These are phyloP conservation scores for Drosophila fuyamai DNA, from an alignment of 1,140 invertebrate species.

Conservation along the genomic window DNA sequence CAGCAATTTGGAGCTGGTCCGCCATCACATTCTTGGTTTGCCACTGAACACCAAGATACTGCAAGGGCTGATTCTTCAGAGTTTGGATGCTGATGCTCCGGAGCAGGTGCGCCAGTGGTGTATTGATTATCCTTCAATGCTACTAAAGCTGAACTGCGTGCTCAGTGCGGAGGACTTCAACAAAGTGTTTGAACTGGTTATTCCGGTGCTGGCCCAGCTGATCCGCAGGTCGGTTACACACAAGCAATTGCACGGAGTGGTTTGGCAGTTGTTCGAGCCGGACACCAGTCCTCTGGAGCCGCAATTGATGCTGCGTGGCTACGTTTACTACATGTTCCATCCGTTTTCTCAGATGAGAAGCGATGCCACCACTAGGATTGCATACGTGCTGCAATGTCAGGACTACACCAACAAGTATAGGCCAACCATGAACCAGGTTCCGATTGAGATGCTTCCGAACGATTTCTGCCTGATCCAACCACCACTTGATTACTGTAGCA, in stretches of 20 bases:
- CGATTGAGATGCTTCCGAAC: conserved; percentile 11
- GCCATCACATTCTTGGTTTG: conserved; percentile 60
- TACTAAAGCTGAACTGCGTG: conserved; percentile 45
- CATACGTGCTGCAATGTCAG: conserved; percentile 33
- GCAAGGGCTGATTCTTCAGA: conserved; percentile 43
- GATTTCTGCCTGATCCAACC: conserved; percentile 52
- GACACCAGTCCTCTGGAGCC: conserved; percentile 27
- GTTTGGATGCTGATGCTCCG: conserved; percentile 9
- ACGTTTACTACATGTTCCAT: conserved; percentile 64
- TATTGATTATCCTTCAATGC: conserved; percentile 43
- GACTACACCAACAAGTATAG: conserved; percentile 22
- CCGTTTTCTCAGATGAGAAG: conserved; percentile 27
- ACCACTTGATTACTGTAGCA: conserved; percentile 24
- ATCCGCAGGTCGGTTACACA: conserved; percentile 37
- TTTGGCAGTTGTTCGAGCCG: conserved; percentile 60
- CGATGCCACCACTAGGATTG: conserved; percentile 46
- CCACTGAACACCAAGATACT: conserved; percentile 60
- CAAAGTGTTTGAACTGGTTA: conserved; percentile 26
- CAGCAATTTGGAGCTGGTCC: conserved; percentile 42
- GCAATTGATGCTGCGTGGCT: conserved; percentile 46
- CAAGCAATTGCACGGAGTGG: conserved; percentile 21
- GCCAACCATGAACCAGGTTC: conserved; percentile 6
- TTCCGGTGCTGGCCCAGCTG: conserved; percentile 60
- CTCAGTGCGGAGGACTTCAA: conserved; percentile 20
- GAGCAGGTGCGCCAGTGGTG: conserved; percentile 37